These are phyloP conservation scores for Rhyacophila brunnea DNA, from an alignment of 1,140 invertebrate species.

Conservation along the genomic window DNA sequence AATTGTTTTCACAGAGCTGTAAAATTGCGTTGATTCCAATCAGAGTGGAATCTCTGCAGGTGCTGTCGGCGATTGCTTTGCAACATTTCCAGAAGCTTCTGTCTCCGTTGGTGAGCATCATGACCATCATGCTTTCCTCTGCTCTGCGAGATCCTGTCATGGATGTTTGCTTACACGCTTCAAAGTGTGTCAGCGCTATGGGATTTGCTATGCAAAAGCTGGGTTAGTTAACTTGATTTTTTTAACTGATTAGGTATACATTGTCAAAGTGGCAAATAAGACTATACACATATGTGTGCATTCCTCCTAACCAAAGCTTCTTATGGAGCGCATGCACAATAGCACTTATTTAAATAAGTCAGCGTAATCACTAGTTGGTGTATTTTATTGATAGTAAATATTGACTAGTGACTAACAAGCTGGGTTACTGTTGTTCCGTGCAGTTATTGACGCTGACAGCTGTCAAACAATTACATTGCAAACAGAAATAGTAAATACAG, in stretches of 20 bases:
- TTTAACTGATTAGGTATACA: background rate
- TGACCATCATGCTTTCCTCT: constrained; percentile 59
- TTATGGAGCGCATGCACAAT: too few species aligned
- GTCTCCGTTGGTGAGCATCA: constrained; percentile 51
- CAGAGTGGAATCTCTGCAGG: constrained; percentile 74
- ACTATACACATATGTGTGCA: too few species aligned
- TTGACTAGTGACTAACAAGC: too few species aligned
- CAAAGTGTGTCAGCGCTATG: constrained; percentile 63
- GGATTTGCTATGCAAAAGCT: constrained; percentile 58
- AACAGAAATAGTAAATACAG: too few species aligned
- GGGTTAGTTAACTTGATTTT: constrained; percentile 52
- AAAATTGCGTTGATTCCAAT: constrained; percentile 56
- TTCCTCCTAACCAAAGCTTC: too few species aligned
- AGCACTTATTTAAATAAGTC: too few species aligned
- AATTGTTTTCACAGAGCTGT: constrained; percentile 1
- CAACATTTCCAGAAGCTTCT: constrained; percentile 62
- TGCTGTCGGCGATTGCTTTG: constrained; percentile 67
- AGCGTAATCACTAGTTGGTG: too few species aligned
- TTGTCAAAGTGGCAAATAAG: too few species aligned
- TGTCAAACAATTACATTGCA: too few species aligned
- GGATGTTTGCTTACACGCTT: constrained; percentile 64
- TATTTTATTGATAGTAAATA: too few species aligned
- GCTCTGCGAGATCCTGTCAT: constrained; percentile 55
- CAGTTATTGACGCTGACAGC: too few species aligned
- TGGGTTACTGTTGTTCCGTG: too few species aligned